phyloP scores from a whole-genome alignment of 37 sponge, comb jelly and placozoan genomes.

The Axinella damicornis region DNA sequence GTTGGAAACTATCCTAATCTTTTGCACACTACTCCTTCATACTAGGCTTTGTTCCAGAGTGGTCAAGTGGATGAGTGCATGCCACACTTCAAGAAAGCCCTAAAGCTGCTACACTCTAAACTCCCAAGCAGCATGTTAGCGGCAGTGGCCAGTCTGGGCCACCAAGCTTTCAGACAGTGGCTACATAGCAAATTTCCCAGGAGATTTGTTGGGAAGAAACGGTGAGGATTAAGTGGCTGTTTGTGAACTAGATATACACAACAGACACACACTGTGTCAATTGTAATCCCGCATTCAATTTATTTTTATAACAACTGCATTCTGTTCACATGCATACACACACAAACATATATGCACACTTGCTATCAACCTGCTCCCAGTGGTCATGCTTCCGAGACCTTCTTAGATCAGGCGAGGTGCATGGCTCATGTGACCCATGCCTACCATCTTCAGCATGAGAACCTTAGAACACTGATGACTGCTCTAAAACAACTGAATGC shows the following conservation, averaged over 20 bases:
- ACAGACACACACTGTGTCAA: no score
- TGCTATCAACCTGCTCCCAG: neutral
- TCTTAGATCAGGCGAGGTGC: slow-evolving; percentile 68
- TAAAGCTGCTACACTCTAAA: slow-evolving; percentile 40
- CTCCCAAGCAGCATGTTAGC: slow-evolving; percentile 32
- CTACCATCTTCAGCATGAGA: slow-evolving; percentile 72
- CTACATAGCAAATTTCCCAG: slow-evolving; percentile 66
- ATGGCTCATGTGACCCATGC: slow-evolving; percentile 71
- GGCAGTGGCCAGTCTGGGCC: neutral
- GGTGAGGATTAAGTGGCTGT: slow-evolving; percentile 9
- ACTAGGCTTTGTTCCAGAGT: slow-evolving; percentile 73
- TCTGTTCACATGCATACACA: no score
- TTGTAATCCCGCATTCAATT: no score
- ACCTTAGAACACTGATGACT: slow-evolving; percentile 59
- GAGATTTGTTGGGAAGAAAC: slow-evolving; percentile 14
- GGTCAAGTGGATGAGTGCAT: slow-evolving; percentile 70
- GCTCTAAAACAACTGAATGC: slow-evolving; percentile 78
- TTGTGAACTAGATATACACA: no score
- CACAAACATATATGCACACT: no score
- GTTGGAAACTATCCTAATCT: no score
- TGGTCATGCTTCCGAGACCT: slow-evolving; percentile 25
- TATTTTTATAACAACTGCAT: no score
- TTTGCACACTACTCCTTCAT: no score
- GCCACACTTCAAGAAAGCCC: slow-evolving; percentile 55
- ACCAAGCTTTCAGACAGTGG: slow-evolving; percentile 53